A percentile compares a stretch with the other conserved stretches of the same genome.
phyloP scores from a whole-genome alignment of 2,113 vertebrate species.

The Rhegmatorhina hoffmannsi region DNA sequence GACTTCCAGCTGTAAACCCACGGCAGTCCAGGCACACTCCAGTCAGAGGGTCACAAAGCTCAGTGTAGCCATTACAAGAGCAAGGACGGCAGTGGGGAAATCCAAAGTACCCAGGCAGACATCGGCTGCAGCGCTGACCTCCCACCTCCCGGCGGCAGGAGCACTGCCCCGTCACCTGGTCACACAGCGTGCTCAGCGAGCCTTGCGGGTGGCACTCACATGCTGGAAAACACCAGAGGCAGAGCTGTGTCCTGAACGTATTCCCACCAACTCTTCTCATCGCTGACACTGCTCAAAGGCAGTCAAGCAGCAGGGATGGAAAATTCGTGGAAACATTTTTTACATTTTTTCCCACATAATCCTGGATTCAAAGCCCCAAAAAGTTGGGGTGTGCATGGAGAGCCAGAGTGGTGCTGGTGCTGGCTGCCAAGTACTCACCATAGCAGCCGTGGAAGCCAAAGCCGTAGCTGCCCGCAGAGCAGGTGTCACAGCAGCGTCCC shows the following conservation, averaged over 20 bases:
- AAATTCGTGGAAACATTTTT: not conserved
- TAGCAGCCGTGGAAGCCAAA: constrained; percentile 82
- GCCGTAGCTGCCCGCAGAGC: constrained; percentile 77
- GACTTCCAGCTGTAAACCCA: constrained; percentile 71
- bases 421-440: constrained; percentile 63
- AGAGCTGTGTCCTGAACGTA: not conserved
- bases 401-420: not conserved
- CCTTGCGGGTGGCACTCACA: constrained; percentile 84
- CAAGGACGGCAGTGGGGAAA: constrained; percentile 85
- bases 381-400: not conserved
- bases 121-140: constrained; percentile 79
- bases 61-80: constrained; percentile 75
- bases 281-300: fast-evolving
- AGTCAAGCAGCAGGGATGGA: not conserved
- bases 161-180: constrained; percentile 84
- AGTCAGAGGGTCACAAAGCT: constrained; percentile 76
- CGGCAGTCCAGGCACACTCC: constrained; percentile 79
- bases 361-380: not conserved
- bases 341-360: not conserved
- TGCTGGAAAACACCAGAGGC: constrained; percentile 64
- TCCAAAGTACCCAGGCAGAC: constrained; percentile 78
- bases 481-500: constrained; percentile 84
- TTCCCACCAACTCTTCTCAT: not conserved
- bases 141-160: constrained; percentile 72
- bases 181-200: constrained; percentile 76